Evolutionary conservation across 2,113 vertebrate species (phyloP).

Genomic region (Syngnathoides biaculeatus): DNA sequence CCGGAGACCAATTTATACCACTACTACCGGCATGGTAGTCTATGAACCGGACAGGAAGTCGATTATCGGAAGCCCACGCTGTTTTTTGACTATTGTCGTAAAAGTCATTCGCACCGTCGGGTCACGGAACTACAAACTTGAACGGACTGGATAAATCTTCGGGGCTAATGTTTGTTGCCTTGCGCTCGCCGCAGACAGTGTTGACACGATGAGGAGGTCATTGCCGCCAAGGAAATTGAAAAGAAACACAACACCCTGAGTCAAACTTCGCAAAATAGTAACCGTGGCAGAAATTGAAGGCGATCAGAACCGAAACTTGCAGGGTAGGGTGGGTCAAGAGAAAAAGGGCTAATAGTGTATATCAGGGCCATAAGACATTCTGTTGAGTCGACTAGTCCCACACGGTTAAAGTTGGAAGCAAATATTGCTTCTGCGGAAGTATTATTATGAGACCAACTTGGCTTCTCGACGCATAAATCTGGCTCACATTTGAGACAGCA

Average conservation of each 20-base stretch:
- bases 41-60: slow-evolving; percentile 61
- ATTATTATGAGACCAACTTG: slow-evolving; percentile 35
- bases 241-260: slow-evolving; percentile 83
- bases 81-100: neutral
- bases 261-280: slow-evolving; percentile 88
- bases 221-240: slow-evolving; percentile 85
- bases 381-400: slow-evolving; percentile 66
- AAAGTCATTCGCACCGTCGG: neutral
- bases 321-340: slow-evolving; percentile 52
- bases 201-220: slow-evolving; percentile 59
- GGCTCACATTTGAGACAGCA: slow-evolving; percentile 35
- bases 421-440: slow-evolving; percentile 49
- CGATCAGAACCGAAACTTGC: slow-evolving; percentile 75
- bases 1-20: slow-evolving; percentile 26
- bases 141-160: slow-evolving; percentile 19
- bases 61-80: slow-evolving; percentile 46
- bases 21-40: slow-evolving; percentile 29
- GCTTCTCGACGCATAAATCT: slow-evolving; percentile 29
- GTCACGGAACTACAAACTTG: slow-evolving; percentile 7
- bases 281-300: slow-evolving; percentile 80
- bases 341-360: slow-evolving; percentile 72
- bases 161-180: slow-evolving; percentile 13
- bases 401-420: slow-evolving; percentile 36
- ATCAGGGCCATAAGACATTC: slow-evolving; percentile 73
- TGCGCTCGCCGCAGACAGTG: slow-evolving; percentile 10